Base-by-base conservation (phyloP, 2,888 invertebrate genomes). In the Drosophila buzzatii region DNA sequence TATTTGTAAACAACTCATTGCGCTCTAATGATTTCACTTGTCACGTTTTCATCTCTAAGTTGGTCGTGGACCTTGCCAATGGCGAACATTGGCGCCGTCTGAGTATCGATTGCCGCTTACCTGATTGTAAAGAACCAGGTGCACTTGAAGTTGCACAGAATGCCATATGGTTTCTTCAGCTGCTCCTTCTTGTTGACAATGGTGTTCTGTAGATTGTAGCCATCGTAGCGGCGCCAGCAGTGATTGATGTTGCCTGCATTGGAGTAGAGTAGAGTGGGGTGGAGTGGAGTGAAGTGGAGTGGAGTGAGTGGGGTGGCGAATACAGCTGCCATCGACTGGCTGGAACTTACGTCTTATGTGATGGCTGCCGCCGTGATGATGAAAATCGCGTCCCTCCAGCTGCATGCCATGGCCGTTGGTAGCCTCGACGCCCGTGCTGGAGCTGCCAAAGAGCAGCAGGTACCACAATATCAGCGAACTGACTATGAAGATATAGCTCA, bases 201-300 rank as follows among this genome's bases (percentile, higher is more conserved):
- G 31, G 89, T 90, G 61, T 91, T 92, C 78, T 92, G 92, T 51
- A 92, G 89, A 77, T 92, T 92, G 70, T 92, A 92, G 73, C 92
- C 92, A 86, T 92, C 92, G 67, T 92, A 92, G 57, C 92, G 92
- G 20, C 92, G 91, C 92, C 92, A 92, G 78, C 92, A 92, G 79
- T 92, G 92, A 81, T 92, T 91, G 58, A 92, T 87, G 76, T 92
- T 92, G 61, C 92, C 92, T 92, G 67, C 8, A 51, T 33, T 18
- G 31, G 18, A 33, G 55, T 27, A 16, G 44, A 57, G 33, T 20
- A 10, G 14, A 12, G 14, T 14, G 10, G n/a, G 18, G 51, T 23
- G 16, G 33, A 57, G 33, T 42, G 16, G 5, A 20, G n/a, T 33
- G 9, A 8, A n/a, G 33, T 18, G 42, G 10, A 37, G 20, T 37